Evolutionary conservation across 1,140 invertebrate species (phyloP), one percentile per base, ranked within the genome.

Genomic region (Vanessa tameamea): DNA sequence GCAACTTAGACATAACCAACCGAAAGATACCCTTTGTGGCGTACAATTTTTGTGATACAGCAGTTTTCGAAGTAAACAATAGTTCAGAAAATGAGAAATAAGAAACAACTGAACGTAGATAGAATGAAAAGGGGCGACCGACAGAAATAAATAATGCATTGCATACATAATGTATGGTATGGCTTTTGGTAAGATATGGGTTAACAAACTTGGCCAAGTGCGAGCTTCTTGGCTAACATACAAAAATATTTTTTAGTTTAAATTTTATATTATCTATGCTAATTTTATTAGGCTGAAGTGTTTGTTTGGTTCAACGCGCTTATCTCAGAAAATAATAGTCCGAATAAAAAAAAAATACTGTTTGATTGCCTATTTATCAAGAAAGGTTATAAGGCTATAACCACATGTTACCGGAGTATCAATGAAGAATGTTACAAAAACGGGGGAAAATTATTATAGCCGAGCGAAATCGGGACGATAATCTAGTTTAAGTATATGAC

Each of bases 121-220:
- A 61, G 74, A 69, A 73, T 71, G 75, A 76, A 79, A 79, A 48
- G 75, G 73, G 78, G 63, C 72, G 69, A 63, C 61, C 68, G 69
- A 57, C 47, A 55, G 72, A 64, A 57, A 80, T 80, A 78, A 76
- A 80, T 80, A 78, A 80, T 80, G 76, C 77, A 80, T 80, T 59
- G 72, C 72, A 80, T 80, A 78, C 79, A 80, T 80, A 76, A 80
- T 76, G 55, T 72, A 78, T 71, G 66, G n/a, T n/a, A n/a, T 13
- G 69, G 69, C 43, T 59, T 78, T 69, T 73, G 74, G 74, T 53
- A 79, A 73, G 64, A 73, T 75, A 51, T 71, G 64, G 68, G 73
- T 67, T 59, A 50, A 75, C 63, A 66, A 75, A 75, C 67, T 75
- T 78, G 69, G 69, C 64, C 37, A 51, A 72, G 69, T 70, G 64